Evolutionary conservation across 1,140 invertebrate genomes (phyloP), one percentile per base, ranked within the genome.

Genomic region (Pseudachorutes palmiensis): DNA sequence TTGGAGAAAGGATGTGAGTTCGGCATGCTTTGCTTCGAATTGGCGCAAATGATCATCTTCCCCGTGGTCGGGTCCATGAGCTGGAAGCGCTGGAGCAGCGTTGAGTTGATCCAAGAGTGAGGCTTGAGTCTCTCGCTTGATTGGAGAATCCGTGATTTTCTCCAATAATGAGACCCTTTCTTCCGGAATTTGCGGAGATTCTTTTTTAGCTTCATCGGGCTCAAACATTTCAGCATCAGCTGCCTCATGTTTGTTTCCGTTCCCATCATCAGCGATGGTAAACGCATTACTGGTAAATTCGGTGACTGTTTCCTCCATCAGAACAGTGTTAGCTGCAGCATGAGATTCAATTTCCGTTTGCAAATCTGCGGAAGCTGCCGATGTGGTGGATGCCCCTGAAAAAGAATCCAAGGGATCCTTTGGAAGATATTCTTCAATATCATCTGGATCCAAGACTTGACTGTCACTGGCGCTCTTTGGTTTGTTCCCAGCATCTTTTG

Each of bases 31-130:
- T 36, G 66, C 31, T 36, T 72, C 65, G 48, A 72, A 72, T 28
- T 69, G 64, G 29, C 61, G 59, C 36, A 72, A 60, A 16, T 69
- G 32, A 48, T 69, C 67, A 26, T 72, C 70, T 29, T 69, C 70
- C 60, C 64, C 66, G 0, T 66, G 57, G 5, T 49, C 12, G 57
- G 14, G 22, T 59, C 32, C 55, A 62, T 61, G 45, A 57, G 16
- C 2, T 16, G 63, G 63, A 57, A 30, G 29, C 22, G 63, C 2
- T 14, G 63, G 28, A 2, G 45, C 45, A 26, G 14, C 30, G 26
- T 41, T n/a, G 19, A 24, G 22, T 58, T 22, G 28, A 58, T 58
- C 28, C 9, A 9, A 22, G 22, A 24, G n/a, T 22, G 12, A 24
- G 22, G 9, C 55, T 24, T 29, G 55, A 24, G 12, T 5, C 5